phyloP scores from a whole-genome alignment of 30 jellyfish, hydroid and myxozoan genomes.

The Phacellophora camtschatica region DNA sequence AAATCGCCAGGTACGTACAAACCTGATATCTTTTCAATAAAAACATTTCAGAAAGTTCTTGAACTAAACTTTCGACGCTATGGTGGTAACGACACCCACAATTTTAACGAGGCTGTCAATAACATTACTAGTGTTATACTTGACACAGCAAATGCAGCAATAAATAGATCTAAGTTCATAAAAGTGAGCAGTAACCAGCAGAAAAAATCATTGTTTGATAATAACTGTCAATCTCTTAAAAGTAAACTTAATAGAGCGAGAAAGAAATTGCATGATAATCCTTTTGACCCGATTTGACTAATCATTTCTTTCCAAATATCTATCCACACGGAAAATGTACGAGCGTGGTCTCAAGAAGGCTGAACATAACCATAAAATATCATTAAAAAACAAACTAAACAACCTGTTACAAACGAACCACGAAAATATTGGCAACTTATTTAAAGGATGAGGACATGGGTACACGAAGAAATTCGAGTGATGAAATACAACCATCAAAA shows the following conservation, averaged over 20 bases:
- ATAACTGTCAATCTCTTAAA: neutral
- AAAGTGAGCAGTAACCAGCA: neutral
- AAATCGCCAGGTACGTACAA: neutral
- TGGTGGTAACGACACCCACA: neutral
- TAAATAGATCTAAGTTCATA: neutral
- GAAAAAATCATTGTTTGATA: neutral
- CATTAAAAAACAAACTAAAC: neutral
- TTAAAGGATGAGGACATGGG: neutral
- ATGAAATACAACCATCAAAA: neutral
- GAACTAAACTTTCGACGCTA: neutral
- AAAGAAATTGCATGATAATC: neutral
- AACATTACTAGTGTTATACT: neutral
- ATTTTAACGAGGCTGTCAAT: neutral
- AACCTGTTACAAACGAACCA: neutral
- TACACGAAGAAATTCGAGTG: neutral
- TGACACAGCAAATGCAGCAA: neutral
- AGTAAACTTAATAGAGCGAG: neutral
- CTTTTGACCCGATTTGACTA: neutral
- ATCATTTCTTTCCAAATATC: neutral
- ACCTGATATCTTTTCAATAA: neutral
- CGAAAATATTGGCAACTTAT: neutral
- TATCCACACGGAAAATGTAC: neutral
- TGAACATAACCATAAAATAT: neutral
- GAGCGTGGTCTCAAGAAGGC: neutral
- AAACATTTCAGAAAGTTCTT: neutral